Conservation (phyloP, 2,113 vertebrate species). For the Emydura subglobosa region DNA sequence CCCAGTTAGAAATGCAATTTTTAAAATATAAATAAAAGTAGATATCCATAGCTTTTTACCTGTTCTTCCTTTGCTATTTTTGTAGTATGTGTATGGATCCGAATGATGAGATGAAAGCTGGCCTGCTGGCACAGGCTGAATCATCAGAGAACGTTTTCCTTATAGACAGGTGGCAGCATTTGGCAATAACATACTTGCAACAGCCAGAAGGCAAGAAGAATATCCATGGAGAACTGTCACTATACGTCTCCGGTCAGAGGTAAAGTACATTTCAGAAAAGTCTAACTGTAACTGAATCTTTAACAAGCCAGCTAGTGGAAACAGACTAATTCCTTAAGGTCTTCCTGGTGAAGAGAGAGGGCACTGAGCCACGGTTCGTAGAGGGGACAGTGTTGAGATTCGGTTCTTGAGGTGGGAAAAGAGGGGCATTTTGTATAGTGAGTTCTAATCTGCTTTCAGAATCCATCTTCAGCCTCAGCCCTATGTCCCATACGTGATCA, state of each 20-base stretch:
- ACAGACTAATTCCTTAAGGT: background rate
- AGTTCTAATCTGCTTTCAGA: background rate
- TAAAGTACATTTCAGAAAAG: slow-evolving; percentile 59
- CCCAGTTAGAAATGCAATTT: background rate
- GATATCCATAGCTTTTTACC: background rate
- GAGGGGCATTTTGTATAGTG: rapidly evolving
- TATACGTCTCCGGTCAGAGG: slow-evolving; percentile 96
- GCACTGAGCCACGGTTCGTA: background rate
- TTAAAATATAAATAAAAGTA: background rate
- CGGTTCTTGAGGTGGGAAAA: background rate
- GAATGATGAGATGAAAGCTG: slow-evolving; percentile 92
- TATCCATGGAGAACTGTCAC: slow-evolving; percentile 84
- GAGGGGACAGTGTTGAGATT: rapidly evolving
- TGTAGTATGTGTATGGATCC: slow-evolving; percentile 92
- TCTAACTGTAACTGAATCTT: background rate
- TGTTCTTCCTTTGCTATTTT: slow-evolving; percentile 17
- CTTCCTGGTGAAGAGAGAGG: background rate
- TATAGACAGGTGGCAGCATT: slow-evolving; percentile 90
- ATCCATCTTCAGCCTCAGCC: background rate
- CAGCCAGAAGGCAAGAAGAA: slow-evolving; percentile 94
- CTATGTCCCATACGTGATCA: background rate
- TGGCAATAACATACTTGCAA: slow-evolving; percentile 91
- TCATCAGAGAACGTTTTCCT: slow-evolving; percentile 86
- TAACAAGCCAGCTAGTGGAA: background rate
- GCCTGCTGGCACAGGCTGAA: slow-evolving; percentile 90